Evolutionary conservation across 2,888 invertebrate genomes (phyloP).

Genomic region (Oeneis ivallda): DNA sequence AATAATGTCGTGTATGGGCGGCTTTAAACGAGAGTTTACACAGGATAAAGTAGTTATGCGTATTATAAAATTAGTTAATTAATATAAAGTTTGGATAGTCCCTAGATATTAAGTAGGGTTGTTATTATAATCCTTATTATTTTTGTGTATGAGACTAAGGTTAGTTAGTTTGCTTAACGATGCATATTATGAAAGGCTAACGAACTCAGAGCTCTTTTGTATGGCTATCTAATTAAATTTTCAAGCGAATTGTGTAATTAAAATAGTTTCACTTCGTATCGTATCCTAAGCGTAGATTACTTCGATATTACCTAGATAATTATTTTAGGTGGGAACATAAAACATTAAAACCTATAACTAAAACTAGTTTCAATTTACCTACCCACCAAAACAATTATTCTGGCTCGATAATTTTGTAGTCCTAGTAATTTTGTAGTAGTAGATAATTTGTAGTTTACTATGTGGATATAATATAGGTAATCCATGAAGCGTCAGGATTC

Average conservation of each 20-base stretch:
- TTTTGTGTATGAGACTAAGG: neutral
- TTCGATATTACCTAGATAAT: no score
- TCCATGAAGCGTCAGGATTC: no score
- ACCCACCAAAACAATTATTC: no score
- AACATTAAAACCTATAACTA: no score
- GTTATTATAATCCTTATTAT: slow-evolving; percentile 14
- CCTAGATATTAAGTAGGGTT: neutral
- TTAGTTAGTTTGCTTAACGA: slow-evolving; percentile 13
- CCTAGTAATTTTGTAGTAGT: no score
- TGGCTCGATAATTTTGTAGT: no score
- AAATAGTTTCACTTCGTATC: neutral
- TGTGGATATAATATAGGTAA: no score
- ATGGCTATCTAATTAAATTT: slow-evolving; percentile 29
- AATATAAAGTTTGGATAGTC: neutral
- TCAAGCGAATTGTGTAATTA: slow-evolving; percentile 4
- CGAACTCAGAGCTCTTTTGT: slow-evolving; percentile 30
- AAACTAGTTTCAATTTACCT: no score
- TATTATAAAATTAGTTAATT: neutral
- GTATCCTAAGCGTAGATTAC: neutral
- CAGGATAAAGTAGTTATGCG: neutral
- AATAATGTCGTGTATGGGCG: no score
- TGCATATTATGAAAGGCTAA: slow-evolving; percentile 27
- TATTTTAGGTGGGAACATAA: no score
- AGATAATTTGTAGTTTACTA: no score
- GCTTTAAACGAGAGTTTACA: no score